phyloP scores from a whole-genome alignment of 30 jellyfish, hydroid and myxozoan genomes.

The Turritopsis dohrnii region DNA sequence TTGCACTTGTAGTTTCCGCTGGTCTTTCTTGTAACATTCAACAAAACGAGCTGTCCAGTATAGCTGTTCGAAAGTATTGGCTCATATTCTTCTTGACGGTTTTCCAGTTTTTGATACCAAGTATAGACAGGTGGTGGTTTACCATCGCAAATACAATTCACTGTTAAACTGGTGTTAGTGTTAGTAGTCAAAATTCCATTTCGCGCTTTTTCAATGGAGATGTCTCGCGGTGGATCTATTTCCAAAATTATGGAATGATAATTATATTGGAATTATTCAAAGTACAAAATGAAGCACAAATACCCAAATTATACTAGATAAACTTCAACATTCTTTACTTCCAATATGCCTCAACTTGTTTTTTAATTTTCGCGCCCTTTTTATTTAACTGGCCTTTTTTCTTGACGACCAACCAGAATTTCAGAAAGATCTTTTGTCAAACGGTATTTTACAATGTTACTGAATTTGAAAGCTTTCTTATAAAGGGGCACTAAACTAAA shows the following conservation, averaged over 20 bases:
- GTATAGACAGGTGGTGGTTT: conserved; percentile 62
- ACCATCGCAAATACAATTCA: conserved; percentile 53
- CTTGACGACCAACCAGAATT: too few relatives aligned
- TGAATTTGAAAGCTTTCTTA: too few relatives aligned
- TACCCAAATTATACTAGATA: too few relatives aligned
- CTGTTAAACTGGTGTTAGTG: conserved; percentile 58
- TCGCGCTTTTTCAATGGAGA: conserved; percentile 34
- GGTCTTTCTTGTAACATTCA: conserved; percentile 35
- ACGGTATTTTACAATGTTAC: too few relatives aligned
- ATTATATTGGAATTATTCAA: too few relatives aligned
- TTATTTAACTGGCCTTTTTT: too few relatives aligned
- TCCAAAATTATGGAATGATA: too few relatives aligned
- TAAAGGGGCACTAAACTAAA: too few relatives aligned
- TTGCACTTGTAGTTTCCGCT: conserved; percentile 56
- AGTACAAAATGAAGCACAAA: background rate
- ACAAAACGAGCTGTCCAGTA: conserved; percentile 38
- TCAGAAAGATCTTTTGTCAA: too few relatives aligned
- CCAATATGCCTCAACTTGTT: too few relatives aligned
- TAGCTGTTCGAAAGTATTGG: background rate
- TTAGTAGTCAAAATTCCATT: conserved; percentile 54
- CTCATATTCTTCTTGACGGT: background rate
- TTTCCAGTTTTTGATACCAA: conserved; percentile 31
- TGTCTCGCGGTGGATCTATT: conserved; percentile 61
- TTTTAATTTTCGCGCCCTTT: too few relatives aligned
- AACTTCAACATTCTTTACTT: too few relatives aligned